Percentiles rank a stretch among this genome's conserved stretches.
Evolutionary conservation across 2,888 invertebrate genomes (phyloP).

Genomic region (Strigamia maritima): DNA sequence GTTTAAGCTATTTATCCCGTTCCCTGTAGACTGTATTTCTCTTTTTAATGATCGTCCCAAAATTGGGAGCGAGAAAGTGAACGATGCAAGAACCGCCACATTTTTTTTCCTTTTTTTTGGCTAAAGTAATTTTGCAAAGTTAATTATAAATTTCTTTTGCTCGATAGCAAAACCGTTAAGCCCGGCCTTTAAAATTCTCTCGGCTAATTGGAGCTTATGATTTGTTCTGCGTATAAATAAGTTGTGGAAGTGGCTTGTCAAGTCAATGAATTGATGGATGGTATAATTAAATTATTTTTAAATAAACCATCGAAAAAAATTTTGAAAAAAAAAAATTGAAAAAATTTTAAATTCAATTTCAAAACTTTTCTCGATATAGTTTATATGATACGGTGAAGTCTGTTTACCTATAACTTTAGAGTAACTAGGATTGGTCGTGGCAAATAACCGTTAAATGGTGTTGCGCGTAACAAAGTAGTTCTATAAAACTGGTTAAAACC

Average conservation of each 20-base stretch:
- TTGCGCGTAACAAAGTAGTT: no score
- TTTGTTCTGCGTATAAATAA: background rate
- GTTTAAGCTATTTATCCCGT: slow-evolving; percentile 11
- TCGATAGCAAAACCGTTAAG: background rate
- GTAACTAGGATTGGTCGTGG: no score
- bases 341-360: no score
- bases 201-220: background rate
- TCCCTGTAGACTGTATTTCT: background rate
- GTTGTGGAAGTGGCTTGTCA: background rate
- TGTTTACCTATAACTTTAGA: no score
- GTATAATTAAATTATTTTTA: background rate
- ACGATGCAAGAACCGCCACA: background rate
- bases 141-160: slow-evolving; percentile 11
- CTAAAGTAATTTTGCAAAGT: slow-evolving; percentile 10
- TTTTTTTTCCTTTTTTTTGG: background rate
- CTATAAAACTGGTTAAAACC: no score
- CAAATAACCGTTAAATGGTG: no score
- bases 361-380: no score
- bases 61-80: slow-evolving; percentile 15
- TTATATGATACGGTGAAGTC: no score
- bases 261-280: slow-evolving; percentile 4
- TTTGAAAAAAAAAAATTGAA: background rate
- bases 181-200: background rate
- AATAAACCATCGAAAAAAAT: background rate
- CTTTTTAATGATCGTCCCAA: background rate